Percentiles rank a stretch among this genome's conserved stretches.
These are phyloP conservation scores for Chloroceryle aenea DNA, from an alignment of 2,113 vertebrate genomes.

Conservation along the genomic window DNA sequence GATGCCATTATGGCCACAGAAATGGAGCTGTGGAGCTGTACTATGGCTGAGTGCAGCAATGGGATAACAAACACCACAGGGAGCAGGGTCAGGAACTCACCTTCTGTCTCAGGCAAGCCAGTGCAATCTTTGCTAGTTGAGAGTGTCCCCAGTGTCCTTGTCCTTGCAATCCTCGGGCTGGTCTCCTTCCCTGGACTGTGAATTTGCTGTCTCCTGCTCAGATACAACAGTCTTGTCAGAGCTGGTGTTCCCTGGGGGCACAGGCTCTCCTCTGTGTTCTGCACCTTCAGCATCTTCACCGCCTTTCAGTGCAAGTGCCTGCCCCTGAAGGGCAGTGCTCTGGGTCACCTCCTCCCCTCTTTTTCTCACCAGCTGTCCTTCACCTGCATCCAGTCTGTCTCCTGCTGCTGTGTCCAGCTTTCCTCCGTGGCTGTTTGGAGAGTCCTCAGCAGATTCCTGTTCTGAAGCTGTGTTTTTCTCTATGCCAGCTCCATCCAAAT, in stretches of 20 bases:
- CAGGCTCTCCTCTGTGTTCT: neutral
- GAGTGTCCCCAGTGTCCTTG: neutral
- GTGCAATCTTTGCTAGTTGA: constrained; percentile 22
- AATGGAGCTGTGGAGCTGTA: neutral
- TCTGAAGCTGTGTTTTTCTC: neutral
- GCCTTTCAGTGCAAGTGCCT: neutral
- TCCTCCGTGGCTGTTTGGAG: neutral
- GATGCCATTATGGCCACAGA: neutral
- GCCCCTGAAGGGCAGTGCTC: neutral
- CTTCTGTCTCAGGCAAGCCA: neutral
- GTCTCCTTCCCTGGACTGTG: neutral
- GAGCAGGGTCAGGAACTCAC: constrained; percentile 9
- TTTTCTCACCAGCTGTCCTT: neutral
- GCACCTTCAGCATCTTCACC: neutral
- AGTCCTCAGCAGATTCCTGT: neutral
- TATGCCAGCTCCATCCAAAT: neutral
- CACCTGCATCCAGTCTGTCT: constrained; percentile 22
- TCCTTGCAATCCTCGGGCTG: constrained; percentile 23
- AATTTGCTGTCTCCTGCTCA: neutral
- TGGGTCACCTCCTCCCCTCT: neutral
- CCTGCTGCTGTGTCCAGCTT: neutral
- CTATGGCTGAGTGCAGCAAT: neutral
- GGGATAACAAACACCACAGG: neutral
- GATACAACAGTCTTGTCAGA: neutral
- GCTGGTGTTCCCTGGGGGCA: neutral